Evolutionary conservation across 2,113 vertebrate species (phyloP).

Genomic region (Gopherus flavomarginatus): DNA sequence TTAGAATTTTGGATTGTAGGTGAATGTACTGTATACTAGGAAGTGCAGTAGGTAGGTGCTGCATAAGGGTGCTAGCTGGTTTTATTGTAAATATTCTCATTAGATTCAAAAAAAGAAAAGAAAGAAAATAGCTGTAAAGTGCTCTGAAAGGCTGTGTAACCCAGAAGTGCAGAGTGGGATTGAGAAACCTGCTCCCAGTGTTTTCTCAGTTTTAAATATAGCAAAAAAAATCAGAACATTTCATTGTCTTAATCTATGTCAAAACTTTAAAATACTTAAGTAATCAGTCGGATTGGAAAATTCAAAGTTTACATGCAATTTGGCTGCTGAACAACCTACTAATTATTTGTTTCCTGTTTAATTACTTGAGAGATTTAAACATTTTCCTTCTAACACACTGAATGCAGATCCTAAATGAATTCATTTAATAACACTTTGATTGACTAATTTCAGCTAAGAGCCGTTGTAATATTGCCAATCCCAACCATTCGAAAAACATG

Average conservation of each 20-base stretch:
- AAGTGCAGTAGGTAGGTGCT: not conserved
- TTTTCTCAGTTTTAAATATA: conserved; percentile 32
- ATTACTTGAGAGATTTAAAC: not conserved
- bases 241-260: not conserved
- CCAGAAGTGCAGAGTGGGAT: conserved; percentile 49
- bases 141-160: conserved; percentile 48
- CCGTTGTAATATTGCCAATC: not conserved
- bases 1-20: not conserved
- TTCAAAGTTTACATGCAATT: not conserved
- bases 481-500: conserved; percentile 4
- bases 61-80: not conserved
- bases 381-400: not conserved
- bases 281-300: not conserved
- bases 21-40: not conserved
- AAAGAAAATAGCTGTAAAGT: conserved; percentile 66
- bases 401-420: conserved; percentile 51
- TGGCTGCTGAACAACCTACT: conserved; percentile 18
- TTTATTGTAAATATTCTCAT: conserved; percentile 31
- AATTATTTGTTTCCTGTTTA: conserved; percentile 21
- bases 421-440: not conserved
- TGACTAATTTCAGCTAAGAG: conserved; percentile 31
- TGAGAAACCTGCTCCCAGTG: conserved; percentile 51
- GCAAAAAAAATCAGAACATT: not conserved
- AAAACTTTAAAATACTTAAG: conserved; percentile 52
- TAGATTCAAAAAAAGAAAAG: conserved; percentile 33